Base-by-base conservation (phyloP, 2,113 vertebrate genomes). In the Oreotrochilus melanogaster region DNA sequence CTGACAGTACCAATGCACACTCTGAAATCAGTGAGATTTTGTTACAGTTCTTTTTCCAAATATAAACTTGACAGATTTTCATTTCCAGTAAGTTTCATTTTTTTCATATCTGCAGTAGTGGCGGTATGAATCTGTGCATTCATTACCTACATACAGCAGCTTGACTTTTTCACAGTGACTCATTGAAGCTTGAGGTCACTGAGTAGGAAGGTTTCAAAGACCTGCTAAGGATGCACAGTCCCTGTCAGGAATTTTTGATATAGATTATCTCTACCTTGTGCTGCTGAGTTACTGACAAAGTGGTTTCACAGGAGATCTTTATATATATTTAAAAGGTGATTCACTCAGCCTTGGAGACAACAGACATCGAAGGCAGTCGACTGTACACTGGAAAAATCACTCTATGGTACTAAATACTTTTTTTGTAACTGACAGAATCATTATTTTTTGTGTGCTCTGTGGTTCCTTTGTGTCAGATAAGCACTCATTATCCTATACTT, bases 201-300 rank as follows among this genome's bases (percentile, higher is more conserved):
- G 92, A 93, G 92, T 87, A 81, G 83, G 95, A 92, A 86, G 74
- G 33, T 96, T 94, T 95, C 88, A 92, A 95, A 93, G 93, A 50
- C 58, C 83, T 88, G 74, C 23, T 71, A 91, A 89, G 74, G 56
- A 76, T 84, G 82, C 84, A 89, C 30, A 84, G 78, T 93, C 86
- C 60, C 97, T 91, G 89, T 91, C 91, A 95, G 91, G 79, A 94
- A 90, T 96, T 95, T 96, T 93, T 96, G 92, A 94, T 95, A 86
- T 62, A 92, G 92, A 93, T 94, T 95, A 91, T 73, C 85, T 94
- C 67, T 92, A 88, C 69, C 53, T 94, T 80, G 72, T 93, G 69
- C 58, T 75, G 74, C 92, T 95, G 81, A 92, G 87, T 78, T 88
- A 86, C 86, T 89, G 87, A 96, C 78, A 95, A 95, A 93, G 48